Percentiles rank a stretch among this genome's conserved stretches.
Conservation (phyloP, 2,113 vertebrate genomes). For the Pedionomus torquatus region DNA sequence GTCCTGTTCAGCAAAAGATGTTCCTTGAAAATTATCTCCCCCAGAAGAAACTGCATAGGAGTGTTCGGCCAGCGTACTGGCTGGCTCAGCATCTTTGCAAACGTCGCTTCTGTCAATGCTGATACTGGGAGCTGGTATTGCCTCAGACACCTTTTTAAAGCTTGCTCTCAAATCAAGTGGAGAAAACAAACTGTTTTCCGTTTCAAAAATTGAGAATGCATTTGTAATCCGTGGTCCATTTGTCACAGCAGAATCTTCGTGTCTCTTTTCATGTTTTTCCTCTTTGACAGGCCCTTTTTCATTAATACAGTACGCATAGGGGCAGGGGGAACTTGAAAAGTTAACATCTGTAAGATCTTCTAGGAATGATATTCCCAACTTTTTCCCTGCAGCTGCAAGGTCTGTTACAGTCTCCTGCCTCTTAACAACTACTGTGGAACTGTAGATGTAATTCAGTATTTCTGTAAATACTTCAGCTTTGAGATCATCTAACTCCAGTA, state of each 20-base stretch:
- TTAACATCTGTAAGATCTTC: conserved; percentile 83
- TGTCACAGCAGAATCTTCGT: conserved; percentile 83
- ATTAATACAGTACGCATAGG: conserved; percentile 74
- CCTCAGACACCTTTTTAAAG: conserved; percentile 83
- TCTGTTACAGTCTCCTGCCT: conserved; percentile 83
- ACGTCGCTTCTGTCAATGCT: conserved; percentile 63
- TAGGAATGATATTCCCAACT: conserved; percentile 94
- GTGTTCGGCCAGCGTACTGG: conserved; percentile 89
- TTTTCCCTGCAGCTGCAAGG: conserved; percentile 91
- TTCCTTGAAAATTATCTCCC: conserved; percentile 73
- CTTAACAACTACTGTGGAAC: conserved; percentile 86
- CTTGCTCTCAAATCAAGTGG: conserved; percentile 83
- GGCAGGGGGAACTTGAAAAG: conserved; percentile 75
- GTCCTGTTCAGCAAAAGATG: conserved; percentile 41
- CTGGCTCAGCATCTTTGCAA: conserved; percentile 80
- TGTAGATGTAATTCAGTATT: conserved; percentile 97
- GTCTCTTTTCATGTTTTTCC: conserved; percentile 78
- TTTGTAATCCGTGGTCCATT: conserved; percentile 96
- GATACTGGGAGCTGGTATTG: conserved; percentile 64
- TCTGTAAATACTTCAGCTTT: conserved; percentile 97
- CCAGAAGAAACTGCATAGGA: conserved; percentile 88
- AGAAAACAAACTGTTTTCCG: conserved; percentile 87
- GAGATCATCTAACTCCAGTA: conserved; percentile 93
- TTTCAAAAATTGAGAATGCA: conserved; percentile 95
- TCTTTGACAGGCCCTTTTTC: conserved; percentile 80